Conservation (phyloP, 2,113 vertebrate species). For the Hipposideros armiger region DNA sequence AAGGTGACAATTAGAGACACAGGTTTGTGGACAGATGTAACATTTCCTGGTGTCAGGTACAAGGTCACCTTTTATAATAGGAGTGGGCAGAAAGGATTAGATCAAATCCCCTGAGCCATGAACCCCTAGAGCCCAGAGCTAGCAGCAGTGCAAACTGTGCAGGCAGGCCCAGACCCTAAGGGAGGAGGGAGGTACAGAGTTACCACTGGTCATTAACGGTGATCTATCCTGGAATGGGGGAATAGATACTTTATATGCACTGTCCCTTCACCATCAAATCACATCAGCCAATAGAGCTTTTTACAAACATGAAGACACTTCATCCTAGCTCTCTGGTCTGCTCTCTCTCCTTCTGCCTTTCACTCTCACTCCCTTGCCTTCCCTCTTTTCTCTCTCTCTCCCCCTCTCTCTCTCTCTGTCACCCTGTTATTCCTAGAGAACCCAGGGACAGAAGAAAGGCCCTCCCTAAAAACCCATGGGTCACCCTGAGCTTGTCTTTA, state of each 20-base stretch:
- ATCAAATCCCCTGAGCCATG: background rate
- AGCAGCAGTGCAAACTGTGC: background rate
- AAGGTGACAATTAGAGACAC: background rate
- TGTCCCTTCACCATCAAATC: background rate
- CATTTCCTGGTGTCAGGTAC: background rate
- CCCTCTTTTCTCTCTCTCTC: too few species aligned
- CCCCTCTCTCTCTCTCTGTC: background rate
- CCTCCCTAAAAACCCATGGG: background rate
- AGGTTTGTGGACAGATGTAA: background rate
- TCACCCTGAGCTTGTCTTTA: constrained; percentile 42
- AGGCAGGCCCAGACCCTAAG: background rate
- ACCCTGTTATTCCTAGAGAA: background rate
- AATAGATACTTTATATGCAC: background rate
- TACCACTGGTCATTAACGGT: background rate
- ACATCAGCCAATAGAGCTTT: background rate
- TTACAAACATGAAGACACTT: background rate
- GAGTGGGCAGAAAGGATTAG: background rate
- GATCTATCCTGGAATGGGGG: background rate
- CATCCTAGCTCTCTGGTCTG: background rate
- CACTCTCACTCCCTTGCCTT: background rate
- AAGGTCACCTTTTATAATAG: background rate
- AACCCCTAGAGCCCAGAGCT: background rate
- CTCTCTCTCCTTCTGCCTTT: background rate
- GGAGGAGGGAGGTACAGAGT: background rate
- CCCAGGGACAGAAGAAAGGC: background rate